Conservation (phyloP, 2,113 vertebrate genomes). For the Miniopterus natalensis region DNA sequence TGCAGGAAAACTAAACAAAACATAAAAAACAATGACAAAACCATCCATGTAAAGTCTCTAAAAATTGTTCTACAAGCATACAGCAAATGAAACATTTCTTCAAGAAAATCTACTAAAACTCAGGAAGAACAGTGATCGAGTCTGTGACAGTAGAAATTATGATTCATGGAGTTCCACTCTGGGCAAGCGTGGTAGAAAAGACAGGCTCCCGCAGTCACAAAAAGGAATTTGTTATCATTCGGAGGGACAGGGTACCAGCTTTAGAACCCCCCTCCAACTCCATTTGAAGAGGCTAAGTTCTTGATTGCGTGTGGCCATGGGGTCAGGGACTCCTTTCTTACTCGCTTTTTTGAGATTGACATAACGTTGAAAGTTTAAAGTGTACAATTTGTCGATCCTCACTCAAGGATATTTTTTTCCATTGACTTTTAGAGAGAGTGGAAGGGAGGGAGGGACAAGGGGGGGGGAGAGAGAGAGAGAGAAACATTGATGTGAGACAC, state of each 20-base stretch:
- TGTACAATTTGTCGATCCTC: background rate
- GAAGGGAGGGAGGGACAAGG: too few species aligned
- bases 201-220: background rate
- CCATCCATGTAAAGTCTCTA: background rate
- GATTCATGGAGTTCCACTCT: background rate
- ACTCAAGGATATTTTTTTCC: too few species aligned
- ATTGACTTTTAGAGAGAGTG: too few species aligned
- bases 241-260: background rate
- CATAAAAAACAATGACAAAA: background rate
- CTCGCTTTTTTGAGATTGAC: background rate
- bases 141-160: background rate
- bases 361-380: background rate
- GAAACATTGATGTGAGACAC: too few species aligned
- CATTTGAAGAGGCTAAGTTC: background rate
- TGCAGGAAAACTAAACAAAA: background rate
- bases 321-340: background rate
- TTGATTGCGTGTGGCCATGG: background rate
- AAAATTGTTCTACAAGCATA: background rate
- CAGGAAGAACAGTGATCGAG: background rate
- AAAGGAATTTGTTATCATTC: background rate
- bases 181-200: background rate
- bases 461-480: too few species aligned
- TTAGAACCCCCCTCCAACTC: background rate
- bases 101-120: background rate
- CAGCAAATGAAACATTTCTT: background rate